A percentile compares a stretch with the other conserved stretches of the same genome.
Conservation (phyloP, 1,140 invertebrate genomes). For the Pseudomyrmex pallidus region DNA sequence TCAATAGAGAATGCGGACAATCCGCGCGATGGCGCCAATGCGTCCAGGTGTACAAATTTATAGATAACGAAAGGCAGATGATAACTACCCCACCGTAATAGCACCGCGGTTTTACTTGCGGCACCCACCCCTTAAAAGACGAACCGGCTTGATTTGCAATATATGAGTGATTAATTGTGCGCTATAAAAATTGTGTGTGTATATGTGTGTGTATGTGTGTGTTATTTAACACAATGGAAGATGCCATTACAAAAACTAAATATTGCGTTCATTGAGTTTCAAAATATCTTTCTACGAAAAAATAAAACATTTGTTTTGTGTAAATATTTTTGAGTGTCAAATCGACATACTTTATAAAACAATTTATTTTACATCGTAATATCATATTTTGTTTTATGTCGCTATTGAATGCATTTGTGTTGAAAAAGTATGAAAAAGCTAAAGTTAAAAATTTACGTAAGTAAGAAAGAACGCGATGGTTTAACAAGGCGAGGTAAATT, state of each 20-base stretch:
- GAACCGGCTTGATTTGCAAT: conserved; percentile 31
- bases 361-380: conserved; percentile 1
- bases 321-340: background rate
- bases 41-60: conserved; percentile 63
- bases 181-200: conserved; percentile 3
- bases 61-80: conserved; percentile 71
- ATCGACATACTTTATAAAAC: background rate
- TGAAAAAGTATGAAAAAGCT: background rate
- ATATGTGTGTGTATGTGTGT: too few relatives aligned
- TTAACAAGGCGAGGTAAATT: conserved; percentile 5
- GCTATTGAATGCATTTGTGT: background rate
- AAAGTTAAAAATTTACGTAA: conserved; percentile 6
- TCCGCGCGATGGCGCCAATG: conserved; percentile 43
- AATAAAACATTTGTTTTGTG: too few relatives aligned
- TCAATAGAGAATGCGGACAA: conserved; percentile 18
- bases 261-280: background rate
- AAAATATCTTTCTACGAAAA: background rate
- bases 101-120: conserved; percentile 62
- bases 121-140: conserved; percentile 59
- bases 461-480: background rate
- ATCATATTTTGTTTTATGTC: background rate
- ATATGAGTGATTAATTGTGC: conserved; percentile 27
- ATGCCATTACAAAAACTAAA: background rate
- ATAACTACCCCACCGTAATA: conserved; percentile 66
- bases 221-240: background rate